A percentile compares a stretch with the other conserved stretches of the same genome.
phyloP scores from a whole-genome alignment of 30 jellyfish, hydroid and myxozoan genomes.

The Catostylus mosaicus region DNA sequence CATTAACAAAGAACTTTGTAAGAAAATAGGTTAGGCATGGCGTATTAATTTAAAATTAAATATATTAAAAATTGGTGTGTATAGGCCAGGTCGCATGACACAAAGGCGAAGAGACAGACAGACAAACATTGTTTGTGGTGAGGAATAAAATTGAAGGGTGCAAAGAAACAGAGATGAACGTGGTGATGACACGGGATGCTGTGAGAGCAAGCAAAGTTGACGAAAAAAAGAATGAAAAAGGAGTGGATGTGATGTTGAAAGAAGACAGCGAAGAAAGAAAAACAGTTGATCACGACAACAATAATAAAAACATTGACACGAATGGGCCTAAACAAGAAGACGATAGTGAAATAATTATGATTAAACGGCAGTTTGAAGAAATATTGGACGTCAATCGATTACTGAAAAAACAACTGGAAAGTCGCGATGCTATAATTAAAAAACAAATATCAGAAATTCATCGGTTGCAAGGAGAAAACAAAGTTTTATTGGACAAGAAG shows the following conservation, averaged over 20 bases:
- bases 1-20: no score
- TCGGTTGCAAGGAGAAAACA: conserved; percentile 50
- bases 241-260: not conserved
- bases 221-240: conserved; percentile 6
- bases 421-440: conserved; percentile 46
- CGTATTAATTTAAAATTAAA: no score
- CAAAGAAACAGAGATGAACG: conserved; percentile 32
- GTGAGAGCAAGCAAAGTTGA: conserved; percentile 56
- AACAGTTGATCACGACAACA: conserved; percentile 5
- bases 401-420: conserved; percentile 46
- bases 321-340: conserved; percentile 46
- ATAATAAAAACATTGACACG: conserved; percentile 11
- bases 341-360: not conserved
- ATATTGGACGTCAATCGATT: conserved; percentile 19
- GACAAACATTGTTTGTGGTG: no score
- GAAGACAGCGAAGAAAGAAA: not conserved
- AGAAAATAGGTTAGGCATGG: no score
- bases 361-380: conserved; percentile 26
- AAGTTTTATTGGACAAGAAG: not conserved
- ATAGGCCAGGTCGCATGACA: no score
- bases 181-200: conserved; percentile 46
- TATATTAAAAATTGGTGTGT: no score
- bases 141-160: not conserved
- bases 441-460: conserved; percentile 62
- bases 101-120: no score